Evolutionary conservation across 1,140 invertebrate genomes (phyloP), one percentile per base, ranked within the genome.

Genomic region (Scaptomyza hsui): DNA sequence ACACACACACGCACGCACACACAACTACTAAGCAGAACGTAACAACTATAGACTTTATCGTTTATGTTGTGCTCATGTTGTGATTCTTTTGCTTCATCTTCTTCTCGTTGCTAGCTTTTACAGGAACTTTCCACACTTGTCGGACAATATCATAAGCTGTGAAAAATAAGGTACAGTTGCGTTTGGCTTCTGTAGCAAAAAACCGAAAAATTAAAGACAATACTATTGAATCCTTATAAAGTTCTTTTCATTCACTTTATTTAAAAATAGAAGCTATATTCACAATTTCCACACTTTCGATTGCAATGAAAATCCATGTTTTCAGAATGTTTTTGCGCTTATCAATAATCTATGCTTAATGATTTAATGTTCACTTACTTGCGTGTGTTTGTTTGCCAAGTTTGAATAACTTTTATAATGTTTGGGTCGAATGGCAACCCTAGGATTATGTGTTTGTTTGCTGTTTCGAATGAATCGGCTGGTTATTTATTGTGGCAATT

Each of bases 401-500:
- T 29, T 7, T 29, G 26, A 9, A 29, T 1, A 15, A 29, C 19
- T 24, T 15, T 9, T 7, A 1, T 32, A 32, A 67, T 35, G 41
- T 9, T 9, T 29, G 26, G 26, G 55, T 45, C 12, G 24, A 35
- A 47, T 39, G 39, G 26, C 19, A 26, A 55, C 48, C 48, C 57
- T 53, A 6, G 32, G 45, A 35, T 24, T 21, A 39, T 16, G 24
- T 45, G 56, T 26, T 41, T 9, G 16, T 21, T 21, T 5, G 6
- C 7, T 19, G 16, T 37, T n/a, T 26, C n/a, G 32, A 42, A 32
- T 59, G 32, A 35, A 55, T 78, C 45, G 70, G 53, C 71, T 78
- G 82, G 78, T 83, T 83, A 83, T 83, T 83, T 79, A 83, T 83
- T 83, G 75, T 75, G 80, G 80, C 80, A 83, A 83, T 83, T 83